phyloP scores from a whole-genome alignment of 2,888 invertebrate species.

The Brachyptera putata region DNA sequence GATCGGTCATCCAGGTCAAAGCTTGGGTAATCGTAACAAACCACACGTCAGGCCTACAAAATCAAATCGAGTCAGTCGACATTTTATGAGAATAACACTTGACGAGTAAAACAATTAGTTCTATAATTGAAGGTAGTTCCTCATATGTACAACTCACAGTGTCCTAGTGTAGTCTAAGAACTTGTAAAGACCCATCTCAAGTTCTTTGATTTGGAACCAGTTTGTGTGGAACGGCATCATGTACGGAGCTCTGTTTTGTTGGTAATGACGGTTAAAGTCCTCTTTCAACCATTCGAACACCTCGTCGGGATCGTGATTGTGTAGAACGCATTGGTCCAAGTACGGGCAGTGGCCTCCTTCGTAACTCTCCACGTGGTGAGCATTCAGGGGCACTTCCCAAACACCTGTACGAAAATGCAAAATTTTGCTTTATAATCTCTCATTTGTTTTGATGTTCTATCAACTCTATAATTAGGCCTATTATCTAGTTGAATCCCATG shows the following conservation, averaged over 20 bases:
- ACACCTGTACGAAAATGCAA: conserved; percentile 53
- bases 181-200: conserved; percentile 77
- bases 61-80: too few relatives aligned
- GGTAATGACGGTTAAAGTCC: conserved; percentile 79
- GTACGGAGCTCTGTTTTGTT: conserved; percentile 84
- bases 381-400: conserved; percentile 90
- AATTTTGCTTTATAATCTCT: too few relatives aligned
- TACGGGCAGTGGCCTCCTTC: conserved; percentile 92
- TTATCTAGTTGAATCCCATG: too few relatives aligned
- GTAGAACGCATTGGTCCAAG: conserved; percentile 86
- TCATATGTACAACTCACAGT: conserved; percentile 61
- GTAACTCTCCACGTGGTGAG: conserved; percentile 81
- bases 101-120: too few relatives aligned
- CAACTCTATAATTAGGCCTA: too few relatives aligned
- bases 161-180: conserved; percentile 77
- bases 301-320: conserved; percentile 70
- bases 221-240: conserved; percentile 96
- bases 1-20: conserved; percentile 88
- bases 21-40: conserved; percentile 84
- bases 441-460: too few relatives aligned
- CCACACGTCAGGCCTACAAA: conserved; percentile 75
- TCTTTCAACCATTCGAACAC: conserved; percentile 86
- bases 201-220: conserved; percentile 88
- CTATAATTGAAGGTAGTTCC: too few relatives aligned
- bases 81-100: too few relatives aligned